A percentile compares a stretch with the other conserved stretches of the same genome.
These are phyloP conservation scores for Saccostrea cuccullata DNA, from an alignment of 1,140 invertebrate genomes.

Conservation along the genomic window DNA sequence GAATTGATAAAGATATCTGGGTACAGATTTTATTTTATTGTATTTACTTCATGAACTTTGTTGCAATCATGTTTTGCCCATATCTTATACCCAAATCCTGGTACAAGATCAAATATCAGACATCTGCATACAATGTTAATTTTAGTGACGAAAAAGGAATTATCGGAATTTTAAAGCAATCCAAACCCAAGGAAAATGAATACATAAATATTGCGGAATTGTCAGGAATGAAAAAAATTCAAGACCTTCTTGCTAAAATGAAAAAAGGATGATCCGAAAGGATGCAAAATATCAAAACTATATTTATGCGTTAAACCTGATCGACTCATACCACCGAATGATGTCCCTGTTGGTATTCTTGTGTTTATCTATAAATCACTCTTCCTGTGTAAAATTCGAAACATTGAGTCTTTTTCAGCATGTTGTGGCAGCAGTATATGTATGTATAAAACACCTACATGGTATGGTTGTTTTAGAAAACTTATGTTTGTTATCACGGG, in stretches of 20 bases:
- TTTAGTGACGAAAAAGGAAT: too few species aligned
- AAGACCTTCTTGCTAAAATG: slow-evolving; percentile 50
- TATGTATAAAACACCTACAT: slow-evolving; percentile 11
- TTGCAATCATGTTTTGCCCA: slow-evolving; percentile 60
- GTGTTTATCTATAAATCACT: slow-evolving; percentile 60
- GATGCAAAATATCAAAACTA: slow-evolving; percentile 19
- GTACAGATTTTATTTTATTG: slow-evolving; percentile 54
- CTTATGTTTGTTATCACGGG: slow-evolving; percentile 49
- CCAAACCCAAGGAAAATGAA: neutral
- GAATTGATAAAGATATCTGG: slow-evolving; percentile 57
- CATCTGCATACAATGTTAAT: neutral
- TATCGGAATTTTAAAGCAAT: neutral
- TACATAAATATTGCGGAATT: slow-evolving; percentile 48
- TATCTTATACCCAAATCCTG: slow-evolving; percentile 56
- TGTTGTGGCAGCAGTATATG: slow-evolving; percentile 51
- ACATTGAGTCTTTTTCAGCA: slow-evolving; percentile 37
- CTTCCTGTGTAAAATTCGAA: slow-evolving; percentile 62
- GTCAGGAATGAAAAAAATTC: slow-evolving; percentile 55
- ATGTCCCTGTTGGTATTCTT: slow-evolving; percentile 60
- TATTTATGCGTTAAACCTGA: slow-evolving; percentile 56
- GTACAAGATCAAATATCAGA: slow-evolving; percentile 41
- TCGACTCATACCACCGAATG: slow-evolving; percentile 54
- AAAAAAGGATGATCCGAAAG: slow-evolving; percentile 46
- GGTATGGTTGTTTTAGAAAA: slow-evolving; percentile 51
- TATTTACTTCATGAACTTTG: slow-evolving; percentile 58